Evolutionary conservation across 2,888 invertebrate genomes (phyloP).

Genomic region (Coelinius sp.): DNA sequence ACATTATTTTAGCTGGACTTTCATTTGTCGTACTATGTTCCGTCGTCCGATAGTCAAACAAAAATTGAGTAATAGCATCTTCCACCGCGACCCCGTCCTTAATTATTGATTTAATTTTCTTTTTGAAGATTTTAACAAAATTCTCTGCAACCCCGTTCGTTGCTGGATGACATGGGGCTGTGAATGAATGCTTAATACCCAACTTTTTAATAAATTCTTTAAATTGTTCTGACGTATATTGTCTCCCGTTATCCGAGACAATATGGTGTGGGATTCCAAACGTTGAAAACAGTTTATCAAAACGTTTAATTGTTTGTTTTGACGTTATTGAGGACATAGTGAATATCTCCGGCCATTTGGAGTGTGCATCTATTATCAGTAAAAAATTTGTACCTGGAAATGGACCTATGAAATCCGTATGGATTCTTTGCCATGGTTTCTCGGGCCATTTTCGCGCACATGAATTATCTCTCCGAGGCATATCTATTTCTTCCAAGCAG

Average conservation of each 20-base stretch:
- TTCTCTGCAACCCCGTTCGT: conserved; percentile 21
- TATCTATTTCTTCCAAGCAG: conserved; percentile 31
- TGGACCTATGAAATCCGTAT: conserved; percentile 46
- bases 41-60: conserved; percentile 25
- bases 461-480: conserved; percentile 32
- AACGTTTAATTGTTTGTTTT: not conserved
- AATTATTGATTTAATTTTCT: conserved; percentile 23
- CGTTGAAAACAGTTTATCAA: conserved; percentile 30
- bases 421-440: conserved; percentile 50
- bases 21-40: conserved; percentile 16
- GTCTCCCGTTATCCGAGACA: conserved; percentile 41
- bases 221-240: no score
- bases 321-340: conserved; percentile 29
- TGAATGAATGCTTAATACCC: conserved; percentile 39
- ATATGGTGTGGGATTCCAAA: conserved; percentile 34
- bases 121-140: conserved; percentile 22
- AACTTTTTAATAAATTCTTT: no score
- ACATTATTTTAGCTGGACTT: conserved; percentile 25
- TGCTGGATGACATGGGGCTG: conserved; percentile 26
- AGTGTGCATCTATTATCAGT: conserved; percentile 50
- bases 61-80: conserved; percentile 21
- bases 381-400: conserved; percentile 45
- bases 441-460: conserved; percentile 49
- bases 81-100: not conserved
- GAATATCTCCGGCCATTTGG: conserved; percentile 41